Evolutionary conservation across 2,113 vertebrate species (phyloP), one percentile per base, ranked within the genome.

Genomic region (Emydura subglobosa): DNA sequence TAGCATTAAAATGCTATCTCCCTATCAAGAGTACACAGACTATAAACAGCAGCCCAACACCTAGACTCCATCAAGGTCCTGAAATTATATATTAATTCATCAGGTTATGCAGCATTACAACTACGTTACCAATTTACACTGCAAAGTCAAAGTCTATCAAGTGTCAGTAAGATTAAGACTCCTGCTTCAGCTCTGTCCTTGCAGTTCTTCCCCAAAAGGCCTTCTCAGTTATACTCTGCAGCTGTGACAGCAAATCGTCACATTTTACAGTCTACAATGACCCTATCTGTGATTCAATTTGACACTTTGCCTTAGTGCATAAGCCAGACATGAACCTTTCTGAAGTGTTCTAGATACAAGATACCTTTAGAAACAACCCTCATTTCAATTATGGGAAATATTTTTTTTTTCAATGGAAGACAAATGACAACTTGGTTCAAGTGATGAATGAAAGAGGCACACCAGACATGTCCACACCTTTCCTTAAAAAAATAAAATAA

Each of bases 231-330:
- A 79, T 47, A 51, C 5, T 12, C 34, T 49, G 91, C 1, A 8
- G 49, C 81, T 94, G 34, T 91, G 91, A 94, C 83, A 96, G 81
- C 83, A 93, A 95, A 93, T 96, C 94, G 89, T 92, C 88, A 88
- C 55, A 80, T 96, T 95, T 93, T 91, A 93, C 74, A 74, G 79
- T 90, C 57, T 44, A 87, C 50, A 83, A 81, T 76, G 85, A 97
- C 88, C 87, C 74, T 55, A 91, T 90, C 97, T 96, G 34, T 90
- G 89, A 97, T 96, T 97, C 94, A 76, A 94, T 97, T 92, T 97
- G 96, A 97, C 80, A 59, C 83, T 93, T 76, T 91, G 91, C 84
- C 90, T 96, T 76, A 57, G 80, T 50, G 88, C 61, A 91, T 87
- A 89, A 96, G 65, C 82, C 59, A 94, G 76, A 68, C 78, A 79